These are phyloP conservation scores for Mythimna albipuncta DNA, from an alignment of 2,888 invertebrate genomes.

Conservation along the genomic window DNA sequence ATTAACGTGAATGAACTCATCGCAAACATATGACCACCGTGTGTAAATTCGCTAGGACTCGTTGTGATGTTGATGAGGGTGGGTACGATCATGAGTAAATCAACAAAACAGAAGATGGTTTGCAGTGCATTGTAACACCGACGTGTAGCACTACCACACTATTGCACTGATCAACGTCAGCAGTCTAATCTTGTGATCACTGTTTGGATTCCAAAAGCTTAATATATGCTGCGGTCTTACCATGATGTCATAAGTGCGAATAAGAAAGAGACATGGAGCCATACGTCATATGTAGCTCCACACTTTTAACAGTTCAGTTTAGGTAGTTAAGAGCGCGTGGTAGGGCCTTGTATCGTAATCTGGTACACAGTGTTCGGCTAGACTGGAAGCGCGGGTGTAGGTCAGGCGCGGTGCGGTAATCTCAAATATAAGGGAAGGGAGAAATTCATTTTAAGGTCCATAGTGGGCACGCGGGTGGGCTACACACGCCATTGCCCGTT, in stretches of 20 bases:
- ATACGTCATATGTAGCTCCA: too few relatives aligned
- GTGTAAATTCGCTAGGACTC: conserved; percentile 90
- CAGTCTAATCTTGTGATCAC: conserved; percentile 24
- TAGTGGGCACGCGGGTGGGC: too few relatives aligned
- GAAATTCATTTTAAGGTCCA: too few relatives aligned
- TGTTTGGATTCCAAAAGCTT: neutral
- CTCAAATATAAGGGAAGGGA: too few relatives aligned
- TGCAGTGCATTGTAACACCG: conserved; percentile 63
- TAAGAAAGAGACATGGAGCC: too few relatives aligned
- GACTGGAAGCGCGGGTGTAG: too few relatives aligned
- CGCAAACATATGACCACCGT: conserved; percentile 91
- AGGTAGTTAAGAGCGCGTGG: too few relatives aligned
- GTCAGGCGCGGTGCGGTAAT: too few relatives aligned
- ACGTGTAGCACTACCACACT: conserved; percentile 31
- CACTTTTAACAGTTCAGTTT: too few relatives aligned
- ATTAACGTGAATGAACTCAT: conserved; percentile 85
- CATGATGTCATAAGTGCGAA: too few relatives aligned
- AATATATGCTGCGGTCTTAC: neutral
- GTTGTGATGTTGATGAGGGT: conserved; percentile 74
- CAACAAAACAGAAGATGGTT: conserved; percentile 66
- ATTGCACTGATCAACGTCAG: conserved; percentile 14
- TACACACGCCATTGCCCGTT: too few relatives aligned
- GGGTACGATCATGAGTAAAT: conserved; percentile 65
- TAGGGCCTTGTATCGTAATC: neutral
- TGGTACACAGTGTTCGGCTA: too few relatives aligned